These are phyloP conservation scores for Monochamus alternatus DNA, from an alignment of 2,888 invertebrate genomes.

Conservation along the genomic window DNA sequence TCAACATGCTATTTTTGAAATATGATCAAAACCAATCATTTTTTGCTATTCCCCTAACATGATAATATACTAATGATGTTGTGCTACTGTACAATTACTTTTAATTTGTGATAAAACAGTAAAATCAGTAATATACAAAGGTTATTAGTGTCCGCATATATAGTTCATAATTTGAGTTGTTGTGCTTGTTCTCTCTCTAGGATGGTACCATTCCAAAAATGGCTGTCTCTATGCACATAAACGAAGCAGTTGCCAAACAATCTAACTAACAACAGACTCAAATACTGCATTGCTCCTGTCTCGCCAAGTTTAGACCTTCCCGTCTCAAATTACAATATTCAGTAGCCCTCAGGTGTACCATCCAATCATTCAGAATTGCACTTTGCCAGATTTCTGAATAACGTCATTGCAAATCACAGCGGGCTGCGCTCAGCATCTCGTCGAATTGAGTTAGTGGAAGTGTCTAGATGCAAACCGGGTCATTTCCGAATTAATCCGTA, in stretches of 20 bases:
- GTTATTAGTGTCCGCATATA: no score
- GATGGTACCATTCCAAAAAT: no score
- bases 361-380: constrained; percentile 5
- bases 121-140: no score
- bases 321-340: constrained; percentile 18
- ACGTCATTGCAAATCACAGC: constrained; percentile 2
- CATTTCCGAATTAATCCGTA: no score
- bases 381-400: constrained; percentile 19
- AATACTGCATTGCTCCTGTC: neutral
- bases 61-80: no score
- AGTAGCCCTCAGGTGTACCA: constrained; percentile 20
- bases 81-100: no score
- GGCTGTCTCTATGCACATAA: neutral
- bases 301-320: neutral
- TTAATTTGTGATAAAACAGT: no score
- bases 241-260: neutral
- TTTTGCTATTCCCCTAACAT: no score
- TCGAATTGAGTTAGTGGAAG: neutral
- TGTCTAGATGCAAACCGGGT: neutral
- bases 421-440: constrained; percentile 7
- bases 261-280: constrained; percentile 8
- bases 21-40: no score
- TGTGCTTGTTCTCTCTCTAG: no score
- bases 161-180: no score
- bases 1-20: no score